These are phyloP conservation scores for Chionodraco myersi DNA, from an alignment of 2,113 vertebrate genomes.

Conservation along the genomic window DNA sequence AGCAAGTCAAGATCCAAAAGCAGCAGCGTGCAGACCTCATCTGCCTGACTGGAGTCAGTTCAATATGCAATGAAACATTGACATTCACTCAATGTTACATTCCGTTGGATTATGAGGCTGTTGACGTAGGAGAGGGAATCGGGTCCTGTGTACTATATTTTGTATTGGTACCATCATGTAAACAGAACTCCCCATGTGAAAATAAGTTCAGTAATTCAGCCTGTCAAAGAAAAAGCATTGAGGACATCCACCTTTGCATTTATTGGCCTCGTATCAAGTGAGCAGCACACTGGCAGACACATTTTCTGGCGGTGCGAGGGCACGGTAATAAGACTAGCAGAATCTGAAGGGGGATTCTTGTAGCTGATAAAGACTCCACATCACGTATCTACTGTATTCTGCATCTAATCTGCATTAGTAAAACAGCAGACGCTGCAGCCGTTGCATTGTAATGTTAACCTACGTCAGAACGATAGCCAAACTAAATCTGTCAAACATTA, in stretches of 20 bases:
- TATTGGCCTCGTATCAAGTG: conserved; percentile 30
- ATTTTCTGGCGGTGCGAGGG: conserved; percentile 10
- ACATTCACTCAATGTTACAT: conserved; percentile 47
- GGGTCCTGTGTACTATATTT: background rate
- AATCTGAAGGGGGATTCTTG: conserved; percentile 18
- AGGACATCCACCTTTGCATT: conserved; percentile 29
- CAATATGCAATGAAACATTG: conserved; percentile 33
- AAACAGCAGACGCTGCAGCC: conserved; percentile 22
- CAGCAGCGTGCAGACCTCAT: conserved; percentile 22
- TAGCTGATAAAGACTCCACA: conserved; percentile 6
- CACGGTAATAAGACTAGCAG: conserved; percentile 30
- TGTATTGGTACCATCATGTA: conserved; percentile 44
- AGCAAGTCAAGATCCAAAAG: conserved; percentile 48
- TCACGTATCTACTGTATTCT: conserved; percentile 3
- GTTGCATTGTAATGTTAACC: conserved; percentile 7
- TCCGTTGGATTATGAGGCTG: conserved; percentile 39
- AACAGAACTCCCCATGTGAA: conserved; percentile 27
- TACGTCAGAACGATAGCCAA: conserved; percentile 11
- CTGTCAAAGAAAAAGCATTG: conserved; percentile 20
- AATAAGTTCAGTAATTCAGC: conserved; percentile 39
- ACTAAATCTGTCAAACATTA: conserved; percentile 3
- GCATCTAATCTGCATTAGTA: conserved; percentile 40
- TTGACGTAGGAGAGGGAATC: background rate
- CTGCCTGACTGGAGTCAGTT: conserved; percentile 41
- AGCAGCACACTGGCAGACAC: conserved; percentile 1